Percentiles rank a stretch among this genome's conserved stretches.
Conservation (phyloP, 2,888 invertebrate genomes). For the Mythimna albipuncta region DNA sequence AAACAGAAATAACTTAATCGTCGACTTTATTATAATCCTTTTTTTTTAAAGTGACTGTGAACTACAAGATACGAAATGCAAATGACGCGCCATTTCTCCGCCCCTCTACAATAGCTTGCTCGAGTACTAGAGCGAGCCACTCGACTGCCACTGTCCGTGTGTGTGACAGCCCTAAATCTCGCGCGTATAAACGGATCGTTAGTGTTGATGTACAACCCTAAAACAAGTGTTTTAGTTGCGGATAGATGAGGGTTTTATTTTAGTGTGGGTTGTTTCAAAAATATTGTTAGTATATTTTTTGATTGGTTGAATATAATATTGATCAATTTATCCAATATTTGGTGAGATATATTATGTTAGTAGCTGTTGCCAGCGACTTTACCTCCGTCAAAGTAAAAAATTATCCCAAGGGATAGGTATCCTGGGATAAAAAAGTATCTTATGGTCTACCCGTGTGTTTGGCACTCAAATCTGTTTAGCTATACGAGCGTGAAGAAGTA, state of each 20-base stretch:
- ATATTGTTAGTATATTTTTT: too few relatives aligned
- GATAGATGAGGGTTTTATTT: constrained; percentile 1
- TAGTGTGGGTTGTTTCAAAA: neutral
- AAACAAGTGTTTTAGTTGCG: constrained; percentile 27
- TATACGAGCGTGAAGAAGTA: too few relatives aligned
- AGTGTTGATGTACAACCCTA: constrained; percentile 48
- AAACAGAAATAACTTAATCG: neutral
- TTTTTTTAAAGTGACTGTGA: constrained; percentile 26
- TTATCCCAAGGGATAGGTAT: too few relatives aligned
- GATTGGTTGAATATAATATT: too few relatives aligned
- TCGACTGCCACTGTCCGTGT: constrained; percentile 55
- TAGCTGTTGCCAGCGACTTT: too few relatives aligned
- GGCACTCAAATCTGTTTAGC: too few relatives aligned
- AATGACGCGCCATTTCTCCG: constrained; percentile 48
- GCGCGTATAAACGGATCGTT: constrained; percentile 54
- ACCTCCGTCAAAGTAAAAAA: too few relatives aligned
- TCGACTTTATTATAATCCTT: constrained; percentile 6
- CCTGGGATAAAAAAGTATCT: too few relatives aligned
- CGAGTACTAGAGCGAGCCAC: constrained; percentile 51
- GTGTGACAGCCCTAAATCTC: constrained; percentile 59
- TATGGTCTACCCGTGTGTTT: too few relatives aligned
- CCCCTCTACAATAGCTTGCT: constrained; percentile 29
- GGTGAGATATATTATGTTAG: too few relatives aligned
- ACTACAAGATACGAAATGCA: constrained; percentile 59
- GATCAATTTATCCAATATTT: too few relatives aligned